Evolutionary conservation across 2,888 invertebrate species (phyloP), one percentile per base, ranked within the genome.

Genomic region (Nomada ferruginata): DNA sequence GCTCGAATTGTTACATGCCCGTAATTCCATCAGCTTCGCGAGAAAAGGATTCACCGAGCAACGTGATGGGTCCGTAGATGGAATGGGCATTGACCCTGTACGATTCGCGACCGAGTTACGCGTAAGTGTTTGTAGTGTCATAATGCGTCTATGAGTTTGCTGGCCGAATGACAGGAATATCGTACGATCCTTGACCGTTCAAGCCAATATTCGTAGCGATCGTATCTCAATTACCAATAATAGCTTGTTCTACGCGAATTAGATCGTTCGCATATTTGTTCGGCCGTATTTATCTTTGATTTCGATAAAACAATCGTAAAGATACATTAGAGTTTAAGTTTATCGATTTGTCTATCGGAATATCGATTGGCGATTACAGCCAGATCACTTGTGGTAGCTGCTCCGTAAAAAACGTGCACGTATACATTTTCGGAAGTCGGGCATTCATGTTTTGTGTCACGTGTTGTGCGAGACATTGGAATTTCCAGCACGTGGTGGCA

Each of bases 401-500:
- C 18, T 23, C 59, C 23, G 7, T n/a, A 15, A 15, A 15, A 50
- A 50, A 23, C 47, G 18, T 9, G 44, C 15, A 29, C 44, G 23
- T 26, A 9, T 52, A 13, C n/a, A n/a, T 52, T 65, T 29, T n/a
- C 47, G 36, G 13, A 36, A 36, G 20, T 52, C 18, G 15, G 3
- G 65, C 44, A 55, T 60, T 23, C 9, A 26, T 59, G 47, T 68
- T n/a, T 26, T 3, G 26, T 29, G 60, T 42, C 65, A 77, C 73
- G 73, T 68, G 55, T 20, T 50, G 15, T 47, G 23, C 63, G 42
- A 69, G 20, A 44, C 55, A 53, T 44, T 29, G 29, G 50, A 50
- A 74, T 74, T 70, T 73, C 61, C 44, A 55, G 15, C 82, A 82
- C 66, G 70, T 82, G 82, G 26, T 68, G 42, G 59, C 65, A 26